phyloP scores from a whole-genome alignment of 23 tunicate genomes.

The Aplidium turbinatum region DNA sequence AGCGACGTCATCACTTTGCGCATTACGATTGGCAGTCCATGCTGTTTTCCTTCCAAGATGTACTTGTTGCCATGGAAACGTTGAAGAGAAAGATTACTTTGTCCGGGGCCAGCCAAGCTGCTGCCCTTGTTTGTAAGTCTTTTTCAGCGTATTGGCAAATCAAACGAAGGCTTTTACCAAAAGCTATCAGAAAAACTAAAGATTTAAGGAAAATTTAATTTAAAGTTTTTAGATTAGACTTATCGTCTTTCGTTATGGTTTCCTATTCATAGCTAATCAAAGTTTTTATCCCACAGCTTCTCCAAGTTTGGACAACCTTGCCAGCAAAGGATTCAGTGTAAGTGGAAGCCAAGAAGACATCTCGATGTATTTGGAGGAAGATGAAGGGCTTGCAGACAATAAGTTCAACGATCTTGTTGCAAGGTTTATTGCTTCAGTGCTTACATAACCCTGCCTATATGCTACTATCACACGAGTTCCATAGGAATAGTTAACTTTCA shows the following conservation, averaged over 20 bases:
- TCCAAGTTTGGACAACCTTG: slow-evolving; percentile 48
- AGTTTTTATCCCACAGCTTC: no score
- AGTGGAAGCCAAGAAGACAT: slow-evolving; percentile 54
- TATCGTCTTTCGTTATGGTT: no score
- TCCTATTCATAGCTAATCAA: no score
- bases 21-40: slow-evolving; percentile 95
- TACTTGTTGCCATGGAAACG: slow-evolving; percentile 56
- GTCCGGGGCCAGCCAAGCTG: slow-evolving; percentile 94
- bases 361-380: slow-evolving; percentile 33
- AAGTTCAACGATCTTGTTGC: slow-evolving; percentile 46
- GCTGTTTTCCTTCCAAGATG: slow-evolving; percentile 67
- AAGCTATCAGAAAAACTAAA: no score
- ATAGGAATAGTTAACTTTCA: no score
- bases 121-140: slow-evolving; percentile 71
- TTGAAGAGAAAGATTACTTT: slow-evolving; percentile 75
- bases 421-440: slow-evolving; percentile 25
- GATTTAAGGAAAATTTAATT: no score
- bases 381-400: slow-evolving; percentile 31
- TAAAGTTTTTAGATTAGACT: no score
- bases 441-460: no score
- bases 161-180: no score
- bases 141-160: background rate
- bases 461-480: no score
- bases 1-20: slow-evolving; percentile 65
- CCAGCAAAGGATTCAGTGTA: slow-evolving; percentile 53